phyloP scores from a whole-genome alignment of 2,113 vertebrate species.

The Petrocephalus zakoni region DNA sequence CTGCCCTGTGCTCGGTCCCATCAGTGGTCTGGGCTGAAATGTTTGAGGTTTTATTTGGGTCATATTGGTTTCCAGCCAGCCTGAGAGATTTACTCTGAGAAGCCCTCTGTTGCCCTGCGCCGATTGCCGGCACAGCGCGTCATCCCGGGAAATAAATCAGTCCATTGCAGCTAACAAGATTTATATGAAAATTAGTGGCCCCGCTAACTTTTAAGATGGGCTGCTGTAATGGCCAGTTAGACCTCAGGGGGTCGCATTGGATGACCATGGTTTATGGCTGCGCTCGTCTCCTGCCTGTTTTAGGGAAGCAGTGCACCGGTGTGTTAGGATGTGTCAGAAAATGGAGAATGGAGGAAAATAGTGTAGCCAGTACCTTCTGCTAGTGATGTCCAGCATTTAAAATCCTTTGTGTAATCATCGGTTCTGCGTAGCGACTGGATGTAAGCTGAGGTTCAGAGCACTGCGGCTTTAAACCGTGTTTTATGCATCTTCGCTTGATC shows the following conservation, averaged over 20 bases:
- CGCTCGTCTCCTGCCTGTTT: not conserved
- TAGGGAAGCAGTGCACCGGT: not conserved
- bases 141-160: not conserved
- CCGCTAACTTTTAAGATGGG: conserved; percentile 2
- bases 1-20: not conserved
- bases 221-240: not conserved
- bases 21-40: not conserved
- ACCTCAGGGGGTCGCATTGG: not conserved
- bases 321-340: not conserved
- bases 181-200: not conserved
- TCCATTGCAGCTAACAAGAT: conserved; percentile 5
- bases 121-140: not conserved
- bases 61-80: not conserved
- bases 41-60: not conserved
- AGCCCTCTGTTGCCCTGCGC: no score
- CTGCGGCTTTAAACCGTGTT: not conserved
- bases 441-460: not conserved
- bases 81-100: not conserved
- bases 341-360: not conserved
- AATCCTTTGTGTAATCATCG: not conserved
- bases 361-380: not conserved
- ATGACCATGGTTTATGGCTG: not conserved
- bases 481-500: not conserved
- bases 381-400: not conserved
- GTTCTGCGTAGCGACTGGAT: not conserved